phyloP scores from a whole-genome alignment of 2,888 invertebrate genomes.

The Chloroclysta siterata region DNA sequence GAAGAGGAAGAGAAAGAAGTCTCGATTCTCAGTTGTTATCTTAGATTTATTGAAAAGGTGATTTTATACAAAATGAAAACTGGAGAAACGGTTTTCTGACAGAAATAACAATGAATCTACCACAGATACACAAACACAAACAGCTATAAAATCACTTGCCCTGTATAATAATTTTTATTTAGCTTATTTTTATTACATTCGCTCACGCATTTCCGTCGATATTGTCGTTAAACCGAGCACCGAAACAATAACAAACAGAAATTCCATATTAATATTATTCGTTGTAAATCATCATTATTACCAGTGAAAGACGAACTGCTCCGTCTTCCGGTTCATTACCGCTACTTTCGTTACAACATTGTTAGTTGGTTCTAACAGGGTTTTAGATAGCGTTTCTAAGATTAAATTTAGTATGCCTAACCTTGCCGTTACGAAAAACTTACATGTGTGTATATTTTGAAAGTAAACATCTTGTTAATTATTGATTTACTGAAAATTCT shows the following conservation, averaged over 20 bases:
- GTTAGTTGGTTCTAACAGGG: neutral
- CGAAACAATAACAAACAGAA: constrained; percentile 43
- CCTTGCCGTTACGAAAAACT: no score
- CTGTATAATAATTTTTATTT: constrained; percentile 47
- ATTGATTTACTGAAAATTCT: neutral
- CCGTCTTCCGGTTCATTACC: neutral
- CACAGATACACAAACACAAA: constrained; percentile 24
- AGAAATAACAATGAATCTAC: constrained; percentile 7
- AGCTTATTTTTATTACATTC: constrained; percentile 47
- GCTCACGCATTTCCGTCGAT: constrained; percentile 53
- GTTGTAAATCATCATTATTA: constrained; percentile 19
- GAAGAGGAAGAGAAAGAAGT: neutral
- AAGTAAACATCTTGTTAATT: no score
- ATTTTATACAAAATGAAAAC: neutral
- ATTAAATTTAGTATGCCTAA: no score
- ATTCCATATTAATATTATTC: constrained; percentile 35
- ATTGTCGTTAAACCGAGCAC: constrained; percentile 42
- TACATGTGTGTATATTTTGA: neutral
- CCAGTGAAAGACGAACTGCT: neutral
- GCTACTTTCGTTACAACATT: neutral
- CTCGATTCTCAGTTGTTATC: neutral
- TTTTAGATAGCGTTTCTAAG: neutral
- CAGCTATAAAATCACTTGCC: constrained; percentile 43
- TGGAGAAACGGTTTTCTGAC: neutral
- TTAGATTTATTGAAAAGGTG: neutral